A percentile compares a stretch with the other conserved stretches of the same genome.
phyloP scores from a whole-genome alignment of 2,797 vertebrate genomes.

The Cetoscarus ocellatus region DNA sequence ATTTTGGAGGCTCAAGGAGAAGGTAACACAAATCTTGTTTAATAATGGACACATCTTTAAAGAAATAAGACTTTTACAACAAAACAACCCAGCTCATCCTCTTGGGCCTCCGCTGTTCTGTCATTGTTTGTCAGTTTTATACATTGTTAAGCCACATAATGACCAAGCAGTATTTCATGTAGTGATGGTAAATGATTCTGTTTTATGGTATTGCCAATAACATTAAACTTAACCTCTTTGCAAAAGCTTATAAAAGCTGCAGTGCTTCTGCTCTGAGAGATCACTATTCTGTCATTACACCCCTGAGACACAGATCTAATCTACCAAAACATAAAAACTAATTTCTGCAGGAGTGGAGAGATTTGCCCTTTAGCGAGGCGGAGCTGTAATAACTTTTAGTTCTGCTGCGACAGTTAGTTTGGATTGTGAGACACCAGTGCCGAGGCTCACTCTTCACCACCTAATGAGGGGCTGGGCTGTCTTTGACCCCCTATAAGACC shows the following conservation, averaged over 20 bases:
- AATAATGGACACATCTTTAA: no score
- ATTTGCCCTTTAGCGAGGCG: conserved; percentile 77
- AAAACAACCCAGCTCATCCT: no score
- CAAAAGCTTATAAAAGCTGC: conserved; percentile 10
- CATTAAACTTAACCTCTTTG: conserved; percentile 7
- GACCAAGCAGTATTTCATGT: no score
- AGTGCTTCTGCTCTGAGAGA: background rate
- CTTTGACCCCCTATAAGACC: conserved; percentile 70
- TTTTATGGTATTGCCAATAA: conserved; percentile 1
- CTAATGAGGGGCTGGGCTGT: conserved; percentile 82
- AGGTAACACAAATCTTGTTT: no score
- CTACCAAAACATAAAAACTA: conserved; percentile 45
- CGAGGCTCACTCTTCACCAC: conserved; percentile 84
- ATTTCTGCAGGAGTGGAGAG: conserved; percentile 78
- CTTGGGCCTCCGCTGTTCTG: no score
- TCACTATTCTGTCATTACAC: conserved; percentile 11
- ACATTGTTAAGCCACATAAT: no score
- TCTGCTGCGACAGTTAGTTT: conserved; percentile 49
- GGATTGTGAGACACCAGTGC: conserved; percentile 56
- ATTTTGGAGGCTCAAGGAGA: no score
- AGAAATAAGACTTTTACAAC: no score
- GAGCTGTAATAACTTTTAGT: conserved; percentile 61
- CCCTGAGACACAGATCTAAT: conserved; percentile 32
- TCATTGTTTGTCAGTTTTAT: no score
- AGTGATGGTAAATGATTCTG: background rate